Evolutionary conservation across 2,797 vertebrate genomes (phyloP), one percentile per base, ranked within the genome.

Genomic region (Spinus pinus): DNA sequence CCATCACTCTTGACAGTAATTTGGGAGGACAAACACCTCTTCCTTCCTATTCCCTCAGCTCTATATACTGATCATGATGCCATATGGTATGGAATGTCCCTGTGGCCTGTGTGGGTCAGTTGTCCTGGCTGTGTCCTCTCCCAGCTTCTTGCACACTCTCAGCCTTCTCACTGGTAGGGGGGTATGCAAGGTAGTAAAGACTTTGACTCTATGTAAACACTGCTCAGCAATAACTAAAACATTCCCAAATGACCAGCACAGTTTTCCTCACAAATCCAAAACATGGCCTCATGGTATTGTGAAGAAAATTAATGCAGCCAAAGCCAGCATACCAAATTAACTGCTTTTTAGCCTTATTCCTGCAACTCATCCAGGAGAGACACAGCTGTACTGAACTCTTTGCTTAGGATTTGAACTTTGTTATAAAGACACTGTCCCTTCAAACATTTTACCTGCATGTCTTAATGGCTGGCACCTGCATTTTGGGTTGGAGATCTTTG

Each of bases 381-480:
- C 44, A 22, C 20, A 49, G 50, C 35, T 69, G 44, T 30, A 28
- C 24, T 0, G 1, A 60, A 33, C 16, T 8, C 4, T 33, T 82
- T 69, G 50, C 18, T 47, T 57, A 30, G 77, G 30, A 33, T 39
- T 47, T 53, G 42, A 28, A 50, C 25, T 57, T 62, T 41, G 17
- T 17, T 51, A 30, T 49, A 49, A 67, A 70, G 37, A 35, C 7
- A 14, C 9, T 0, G 0, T 8, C 60, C 4, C 16, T 33, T 75
- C 71, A 31, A 24, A 66, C 2, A 2, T 14, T 37, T 37, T 81
- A 20, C 13, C 24, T 0, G 0, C 22, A 6, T n/a, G 27, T 37
- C 33, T 65, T 51, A 10, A 11, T 54, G 24, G 9, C 21, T 75
- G 24, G 42, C 24, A 65, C 14, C 51, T 54, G 14, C 20, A 13